phyloP scores from a whole-genome alignment of 1,140 invertebrate genomes.

The Zaprionus vittiger region DNA sequence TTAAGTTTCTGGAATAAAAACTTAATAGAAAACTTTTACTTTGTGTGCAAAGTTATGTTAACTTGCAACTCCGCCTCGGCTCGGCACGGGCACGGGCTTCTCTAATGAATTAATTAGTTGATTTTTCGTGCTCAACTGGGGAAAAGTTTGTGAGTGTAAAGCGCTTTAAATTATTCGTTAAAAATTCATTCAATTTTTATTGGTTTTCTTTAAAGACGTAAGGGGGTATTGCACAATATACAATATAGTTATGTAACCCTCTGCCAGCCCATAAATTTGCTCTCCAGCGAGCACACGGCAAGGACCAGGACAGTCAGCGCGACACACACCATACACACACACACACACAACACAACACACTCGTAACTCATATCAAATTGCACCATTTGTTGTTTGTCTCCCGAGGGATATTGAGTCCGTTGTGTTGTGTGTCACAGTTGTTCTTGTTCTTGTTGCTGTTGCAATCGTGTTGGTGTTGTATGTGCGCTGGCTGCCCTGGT shows the following conservation, averaged over 20 bases:
- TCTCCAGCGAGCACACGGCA: conserved; percentile 42
- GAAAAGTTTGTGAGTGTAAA: conserved; percentile 36
- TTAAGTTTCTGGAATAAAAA: conserved; percentile 61
- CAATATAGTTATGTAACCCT: conserved; percentile 42
- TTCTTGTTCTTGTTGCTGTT: conserved; percentile 16
- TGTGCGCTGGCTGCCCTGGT: conserved; percentile 49
- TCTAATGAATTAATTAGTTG: conserved; percentile 79
- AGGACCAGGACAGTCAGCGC: conserved; percentile 39
- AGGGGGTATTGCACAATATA: conserved; percentile 29
- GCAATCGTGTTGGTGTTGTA: conserved; percentile 28
- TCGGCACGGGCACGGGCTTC: conserved; percentile 6
- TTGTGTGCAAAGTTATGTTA: conserved; percentile 59
- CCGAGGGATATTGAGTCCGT: conserved; percentile 63
- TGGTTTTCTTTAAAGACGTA: conserved; percentile 38
- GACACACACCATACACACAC: conserved; percentile 14
- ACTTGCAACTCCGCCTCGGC: conserved; percentile 35
- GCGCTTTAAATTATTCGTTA: conserved; percentile 51
- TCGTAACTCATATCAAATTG: conserved; percentile 73
- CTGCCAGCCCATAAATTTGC: conserved; percentile 29
- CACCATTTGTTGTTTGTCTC: conserved; percentile 77
- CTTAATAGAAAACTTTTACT: conserved; percentile 55
- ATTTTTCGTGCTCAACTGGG: conserved; percentile 43
- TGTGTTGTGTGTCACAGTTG: conserved; percentile 29
- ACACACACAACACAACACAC: conserved; percentile 25
- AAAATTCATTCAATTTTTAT: conserved; percentile 41